Conservation (phyloP, 2,113 vertebrate genomes). For the Heteronetta atricapilla region DNA sequence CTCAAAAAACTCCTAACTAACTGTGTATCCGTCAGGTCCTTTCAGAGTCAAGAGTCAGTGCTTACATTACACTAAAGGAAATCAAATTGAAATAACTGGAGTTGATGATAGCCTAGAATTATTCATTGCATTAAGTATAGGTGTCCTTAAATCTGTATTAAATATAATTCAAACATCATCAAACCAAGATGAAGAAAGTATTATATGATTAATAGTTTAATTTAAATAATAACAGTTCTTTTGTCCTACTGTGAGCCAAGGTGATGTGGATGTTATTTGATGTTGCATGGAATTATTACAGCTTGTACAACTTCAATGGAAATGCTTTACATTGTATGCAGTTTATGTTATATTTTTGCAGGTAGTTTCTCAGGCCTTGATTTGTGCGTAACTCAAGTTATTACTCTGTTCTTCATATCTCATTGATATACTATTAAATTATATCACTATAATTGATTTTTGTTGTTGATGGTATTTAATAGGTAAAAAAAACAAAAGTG, state of each 20-base stretch:
- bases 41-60: neutral
- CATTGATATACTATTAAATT: neutral
- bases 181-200: constrained; percentile 53
- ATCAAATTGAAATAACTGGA: neutral
- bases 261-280: neutral
- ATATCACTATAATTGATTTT: neutral
- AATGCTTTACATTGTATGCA: neutral
- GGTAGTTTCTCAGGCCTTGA: neutral
- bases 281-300: neutral
- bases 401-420: neutral
- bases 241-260: constrained; percentile 32
- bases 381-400: neutral
- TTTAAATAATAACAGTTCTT: constrained; percentile 18
- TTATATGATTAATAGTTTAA: constrained; percentile 41
- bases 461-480: neutral
- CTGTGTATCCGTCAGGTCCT: neutral
- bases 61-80: neutral
- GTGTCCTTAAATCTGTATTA: constrained; percentile 50
- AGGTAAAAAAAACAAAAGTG: neutral
- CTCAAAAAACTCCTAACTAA: neutral
- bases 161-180: constrained; percentile 63
- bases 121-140: constrained; percentile 16
- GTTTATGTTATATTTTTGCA: neutral
- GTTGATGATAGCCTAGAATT: neutral
- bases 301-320: constrained; percentile 5